phyloP scores from a whole-genome alignment of 2,888 invertebrate genomes.

The Hecatera dysodea region DNA sequence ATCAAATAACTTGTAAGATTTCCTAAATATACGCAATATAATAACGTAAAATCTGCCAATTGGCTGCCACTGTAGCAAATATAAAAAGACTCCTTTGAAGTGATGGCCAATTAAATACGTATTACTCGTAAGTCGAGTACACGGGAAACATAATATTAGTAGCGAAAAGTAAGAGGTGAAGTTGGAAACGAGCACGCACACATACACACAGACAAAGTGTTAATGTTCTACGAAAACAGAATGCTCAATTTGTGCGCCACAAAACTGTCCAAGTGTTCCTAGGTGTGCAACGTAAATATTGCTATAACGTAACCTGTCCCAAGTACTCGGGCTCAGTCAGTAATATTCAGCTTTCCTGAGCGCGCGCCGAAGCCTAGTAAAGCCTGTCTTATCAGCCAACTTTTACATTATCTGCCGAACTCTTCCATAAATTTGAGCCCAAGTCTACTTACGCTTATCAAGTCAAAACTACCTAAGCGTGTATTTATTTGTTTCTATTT shows the following conservation, averaged over 20 bases:
- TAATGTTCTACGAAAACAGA: slow-evolving; percentile 22
- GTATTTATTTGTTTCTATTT: slow-evolving; percentile 90
- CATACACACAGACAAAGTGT: neutral
- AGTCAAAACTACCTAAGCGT: slow-evolving; percentile 88
- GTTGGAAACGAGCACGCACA: slow-evolving; percentile 3
- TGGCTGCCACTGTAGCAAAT: slow-evolving; percentile 12
- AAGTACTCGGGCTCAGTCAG: slow-evolving; percentile 71
- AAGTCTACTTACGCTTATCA: slow-evolving; percentile 87
- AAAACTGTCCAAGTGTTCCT: slow-evolving; percentile 41
- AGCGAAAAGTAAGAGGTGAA: neutral
- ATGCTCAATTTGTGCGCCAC: slow-evolving; percentile 12
- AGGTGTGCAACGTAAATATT: slow-evolving; percentile 68
- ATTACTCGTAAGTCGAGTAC: slow-evolving; percentile 28
- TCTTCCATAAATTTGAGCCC: slow-evolving; percentile 86
- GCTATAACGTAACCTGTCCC: slow-evolving; percentile 73
- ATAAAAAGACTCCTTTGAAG: slow-evolving; percentile 42
- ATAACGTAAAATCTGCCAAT: slow-evolving; percentile 34
- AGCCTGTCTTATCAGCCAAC: slow-evolving; percentile 87
- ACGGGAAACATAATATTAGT: slow-evolving; percentile 18
- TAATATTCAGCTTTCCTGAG: slow-evolving; percentile 80
- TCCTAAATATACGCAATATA: slow-evolving; percentile 13
- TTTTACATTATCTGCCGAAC: slow-evolving; percentile 87
- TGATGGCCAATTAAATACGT: slow-evolving; percentile 47
- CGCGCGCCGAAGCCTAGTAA: slow-evolving; percentile 77
- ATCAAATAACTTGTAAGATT: slow-evolving; percentile 22